Evolutionary conservation across 2,888 invertebrate genomes (phyloP).

Genomic region (Lamproptera curius): DNA sequence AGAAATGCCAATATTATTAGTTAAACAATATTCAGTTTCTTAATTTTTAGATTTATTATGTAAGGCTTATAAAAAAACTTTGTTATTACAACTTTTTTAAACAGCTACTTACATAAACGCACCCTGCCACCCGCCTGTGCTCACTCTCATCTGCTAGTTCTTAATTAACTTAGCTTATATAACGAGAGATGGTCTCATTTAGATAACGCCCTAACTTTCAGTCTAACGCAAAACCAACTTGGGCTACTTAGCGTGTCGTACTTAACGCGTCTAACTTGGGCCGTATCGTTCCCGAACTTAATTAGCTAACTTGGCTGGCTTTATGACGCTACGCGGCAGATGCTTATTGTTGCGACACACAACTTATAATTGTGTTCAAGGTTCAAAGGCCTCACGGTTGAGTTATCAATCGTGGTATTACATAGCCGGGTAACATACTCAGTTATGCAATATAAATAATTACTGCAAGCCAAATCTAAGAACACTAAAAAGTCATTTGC

Average conservation of each 20-base stretch:
- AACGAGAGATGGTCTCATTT: constrained; percentile 78
- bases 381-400: constrained; percentile 4
- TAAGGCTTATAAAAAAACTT: too few relatives aligned
- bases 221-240: constrained; percentile 61
- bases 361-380: constrained; percentile 33
- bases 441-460: too few relatives aligned
- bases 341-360: constrained; percentile 32
- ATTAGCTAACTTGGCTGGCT: constrained; percentile 50
- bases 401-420: constrained; percentile 17
- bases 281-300: constrained; percentile 38
- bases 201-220: constrained; percentile 75
- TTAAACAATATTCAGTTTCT: too few relatives aligned
- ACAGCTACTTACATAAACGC: constrained; percentile 45
- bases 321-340: constrained; percentile 40
- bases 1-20: too few relatives aligned
- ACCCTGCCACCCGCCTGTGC: constrained; percentile 58
- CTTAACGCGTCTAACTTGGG: constrained; percentile 47
- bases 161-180: constrained; percentile 80
- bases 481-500: too few relatives aligned
- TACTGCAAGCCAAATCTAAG: too few relatives aligned
- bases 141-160: constrained; percentile 77
- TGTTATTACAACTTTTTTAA: background rate
- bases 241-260: constrained; percentile 59
- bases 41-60: too few relatives aligned
- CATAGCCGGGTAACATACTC: too few relatives aligned